phyloP scores from a whole-genome alignment of 2,888 invertebrate genomes.

The Caenorhabditis doughertyi region DNA sequence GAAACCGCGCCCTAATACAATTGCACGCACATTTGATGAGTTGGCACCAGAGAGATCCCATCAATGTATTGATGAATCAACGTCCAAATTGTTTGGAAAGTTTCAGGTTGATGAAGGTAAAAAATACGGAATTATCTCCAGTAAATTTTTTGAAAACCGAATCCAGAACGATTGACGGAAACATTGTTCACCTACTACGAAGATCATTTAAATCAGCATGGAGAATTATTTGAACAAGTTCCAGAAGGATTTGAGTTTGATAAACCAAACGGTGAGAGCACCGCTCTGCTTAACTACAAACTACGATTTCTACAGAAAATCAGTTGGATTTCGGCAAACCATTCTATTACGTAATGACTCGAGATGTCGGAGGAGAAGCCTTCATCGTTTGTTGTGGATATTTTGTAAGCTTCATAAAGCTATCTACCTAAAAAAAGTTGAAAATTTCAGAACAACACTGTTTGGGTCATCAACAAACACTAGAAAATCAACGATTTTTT shows the following conservation, averaged over 20 bases:
- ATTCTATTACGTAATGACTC: slow-evolving; percentile 40
- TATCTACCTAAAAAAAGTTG: background rate
- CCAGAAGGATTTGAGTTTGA: background rate
- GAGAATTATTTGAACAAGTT: background rate
- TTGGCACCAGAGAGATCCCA: slow-evolving; percentile 23
- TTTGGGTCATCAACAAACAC: slow-evolving; percentile 6
- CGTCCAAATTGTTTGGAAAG: slow-evolving; percentile 1
- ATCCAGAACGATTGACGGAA: background rate
- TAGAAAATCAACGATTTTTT: too few relatives aligned
- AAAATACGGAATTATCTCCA: background rate
- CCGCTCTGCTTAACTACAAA: background rate
- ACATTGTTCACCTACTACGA: slow-evolving; percentile 38
- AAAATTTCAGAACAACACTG: slow-evolving; percentile 28
- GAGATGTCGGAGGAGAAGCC: background rate
- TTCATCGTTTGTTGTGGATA: slow-evolving; percentile 31
- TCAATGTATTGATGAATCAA: slow-evolving; percentile 30
- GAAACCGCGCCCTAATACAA: background rate
- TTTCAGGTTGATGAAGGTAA: slow-evolving; percentile 8
- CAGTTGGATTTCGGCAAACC: background rate
- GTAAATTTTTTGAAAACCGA: background rate
- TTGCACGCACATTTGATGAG: background rate
- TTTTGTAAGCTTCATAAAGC: slow-evolving; percentile 17
- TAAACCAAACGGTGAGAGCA: background rate
- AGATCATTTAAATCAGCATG: slow-evolving; percentile 25
- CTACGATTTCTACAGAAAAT: background rate